Evolutionary conservation across 2,113 vertebrate species (phyloP).

Genomic region (Thamnaconus septentrionalis): DNA sequence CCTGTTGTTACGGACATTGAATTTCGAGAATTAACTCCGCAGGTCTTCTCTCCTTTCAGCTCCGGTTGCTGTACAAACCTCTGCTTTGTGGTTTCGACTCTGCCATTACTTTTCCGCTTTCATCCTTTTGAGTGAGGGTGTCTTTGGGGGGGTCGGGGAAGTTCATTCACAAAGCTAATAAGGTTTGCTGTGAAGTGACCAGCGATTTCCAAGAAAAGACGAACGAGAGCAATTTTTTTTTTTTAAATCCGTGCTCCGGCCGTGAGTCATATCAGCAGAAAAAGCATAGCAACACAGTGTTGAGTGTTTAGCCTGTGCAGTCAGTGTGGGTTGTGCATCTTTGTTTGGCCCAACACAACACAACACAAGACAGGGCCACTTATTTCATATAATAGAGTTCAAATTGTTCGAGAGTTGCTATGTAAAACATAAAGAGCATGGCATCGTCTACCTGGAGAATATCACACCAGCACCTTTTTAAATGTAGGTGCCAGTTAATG

Average conservation of each 20-base stretch:
- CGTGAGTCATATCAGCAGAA: too few relatives aligned
- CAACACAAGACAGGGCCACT: too few relatives aligned
- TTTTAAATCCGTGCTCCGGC: too few relatives aligned
- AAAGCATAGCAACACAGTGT: too few relatives aligned
- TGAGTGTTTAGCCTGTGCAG: background rate
- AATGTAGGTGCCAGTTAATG: too few relatives aligned
- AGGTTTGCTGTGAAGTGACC: background rate
- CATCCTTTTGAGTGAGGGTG: conserved; percentile 6
- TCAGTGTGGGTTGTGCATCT: too few relatives aligned
- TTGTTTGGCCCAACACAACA: too few relatives aligned
- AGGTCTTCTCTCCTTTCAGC: conserved; percentile 11
- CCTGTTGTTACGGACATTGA: conserved; percentile 53
- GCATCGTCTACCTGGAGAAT: too few relatives aligned
- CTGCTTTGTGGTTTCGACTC: conserved; percentile 7
- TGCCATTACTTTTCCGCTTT: conserved; percentile 6
- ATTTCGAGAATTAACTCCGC: conserved; percentile 48
- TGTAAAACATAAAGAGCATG: too few relatives aligned
- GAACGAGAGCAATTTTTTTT: background rate
- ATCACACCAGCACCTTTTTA: too few relatives aligned
- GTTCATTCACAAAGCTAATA: conserved; percentile 29
- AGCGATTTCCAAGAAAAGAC: background rate
- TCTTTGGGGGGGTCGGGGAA: conserved; percentile 8
- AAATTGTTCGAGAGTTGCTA: too few relatives aligned
- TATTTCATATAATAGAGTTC: too few relatives aligned
- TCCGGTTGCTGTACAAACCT: background rate